phyloP scores from a whole-genome alignment of 92 coral and sea anemone species.

The Phymanthus crucifer region DNA sequence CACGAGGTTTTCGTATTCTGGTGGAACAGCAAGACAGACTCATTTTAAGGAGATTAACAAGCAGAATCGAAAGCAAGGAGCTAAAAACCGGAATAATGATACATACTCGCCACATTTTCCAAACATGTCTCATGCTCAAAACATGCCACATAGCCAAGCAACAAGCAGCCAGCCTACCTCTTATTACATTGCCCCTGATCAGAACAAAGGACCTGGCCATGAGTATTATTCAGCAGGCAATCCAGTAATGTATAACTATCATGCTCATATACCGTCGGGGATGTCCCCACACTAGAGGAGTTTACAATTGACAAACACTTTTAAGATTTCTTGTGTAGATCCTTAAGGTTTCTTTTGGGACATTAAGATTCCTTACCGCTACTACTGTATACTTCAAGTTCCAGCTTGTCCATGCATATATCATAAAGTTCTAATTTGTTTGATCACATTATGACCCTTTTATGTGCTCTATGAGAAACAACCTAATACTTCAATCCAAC shows the following conservation, averaged over 20 bases:
- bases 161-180: background rate
- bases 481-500: background rate
- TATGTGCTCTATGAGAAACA: background rate
- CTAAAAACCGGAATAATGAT: slow-evolving; percentile 14
- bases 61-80: slow-evolving; percentile 23
- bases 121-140: slow-evolving; percentile 5
- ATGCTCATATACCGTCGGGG: background rate
- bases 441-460: background rate
- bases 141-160: slow-evolving; percentile 17
- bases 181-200: slow-evolving; percentile 9
- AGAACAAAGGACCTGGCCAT: slow-evolving; percentile 8
- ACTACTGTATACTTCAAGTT: background rate
- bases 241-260: background rate
- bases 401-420: background rate
- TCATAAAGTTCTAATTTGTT: background rate
- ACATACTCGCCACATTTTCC: background rate
- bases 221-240: slow-evolving; percentile 1
- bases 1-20: slow-evolving; percentile 18
- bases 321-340: background rate
- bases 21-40: slow-evolving; percentile 19
- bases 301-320: background rate
- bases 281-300: slow-evolving; percentile 30
- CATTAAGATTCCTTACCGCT: background rate
- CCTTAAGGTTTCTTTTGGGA: background rate
- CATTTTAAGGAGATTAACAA: slow-evolving; percentile 13